Evolutionary conservation across 2,888 invertebrate genomes (phyloP).

Genomic region (Lepas anatifera): DNA sequence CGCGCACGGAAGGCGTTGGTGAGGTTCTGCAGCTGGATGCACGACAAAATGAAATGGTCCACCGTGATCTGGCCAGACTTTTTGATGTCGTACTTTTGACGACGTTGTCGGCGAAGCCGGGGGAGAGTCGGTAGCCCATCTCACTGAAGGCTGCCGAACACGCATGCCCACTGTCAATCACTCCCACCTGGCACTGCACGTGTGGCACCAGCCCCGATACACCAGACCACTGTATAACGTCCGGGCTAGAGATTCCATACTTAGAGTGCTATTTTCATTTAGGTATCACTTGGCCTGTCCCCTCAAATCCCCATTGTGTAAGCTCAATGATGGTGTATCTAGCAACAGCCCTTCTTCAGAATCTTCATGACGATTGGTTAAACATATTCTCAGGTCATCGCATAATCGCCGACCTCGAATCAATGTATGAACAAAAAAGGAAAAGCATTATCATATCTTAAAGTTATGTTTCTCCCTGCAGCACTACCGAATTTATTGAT

Average conservation of each 20-base stretch:
- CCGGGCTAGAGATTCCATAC: background rate
- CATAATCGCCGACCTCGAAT: too few relatives aligned
- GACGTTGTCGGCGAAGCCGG: conserved; percentile 60
- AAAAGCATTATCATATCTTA: too few relatives aligned
- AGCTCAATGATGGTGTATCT: too few relatives aligned
- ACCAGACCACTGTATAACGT: background rate
- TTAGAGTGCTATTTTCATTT: background rate
- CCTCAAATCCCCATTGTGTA: too few relatives aligned
- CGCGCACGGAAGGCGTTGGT: conserved; percentile 66
- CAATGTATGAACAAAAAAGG: too few relatives aligned
- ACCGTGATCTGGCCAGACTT: conserved; percentile 41
- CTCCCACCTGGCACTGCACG: background rate
- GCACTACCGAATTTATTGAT: too few relatives aligned
- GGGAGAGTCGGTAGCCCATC: conserved; percentile 78
- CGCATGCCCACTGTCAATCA: background rate
- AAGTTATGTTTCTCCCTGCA: too few relatives aligned
- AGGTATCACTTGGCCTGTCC: background rate
- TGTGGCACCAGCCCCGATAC: background rate
- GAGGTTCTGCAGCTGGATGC: conserved; percentile 76
- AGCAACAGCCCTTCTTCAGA: too few relatives aligned
- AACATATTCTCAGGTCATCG: too few relatives aligned
- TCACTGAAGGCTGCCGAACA: conserved; percentile 54
- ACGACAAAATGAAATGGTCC: conserved; percentile 76
- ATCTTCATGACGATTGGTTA: too few relatives aligned
- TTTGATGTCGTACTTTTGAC: conserved; percentile 49